phyloP scores from a whole-genome alignment of 1,140 invertebrate species.

The Heliconius hermathena region DNA sequence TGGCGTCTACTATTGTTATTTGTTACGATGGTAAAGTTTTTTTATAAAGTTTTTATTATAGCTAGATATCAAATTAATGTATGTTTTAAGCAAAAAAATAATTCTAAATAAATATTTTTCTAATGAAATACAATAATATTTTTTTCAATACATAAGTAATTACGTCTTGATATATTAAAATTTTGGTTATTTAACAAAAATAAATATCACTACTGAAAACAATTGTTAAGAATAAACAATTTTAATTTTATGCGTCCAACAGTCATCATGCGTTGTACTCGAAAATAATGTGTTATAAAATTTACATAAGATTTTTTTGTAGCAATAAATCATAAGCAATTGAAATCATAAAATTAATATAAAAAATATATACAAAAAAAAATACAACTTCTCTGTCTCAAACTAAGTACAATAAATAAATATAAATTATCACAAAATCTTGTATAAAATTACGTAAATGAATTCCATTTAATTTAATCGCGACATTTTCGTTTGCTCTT shows the following conservation, averaged over 20 bases:
- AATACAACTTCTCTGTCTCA: background rate
- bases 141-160: background rate
- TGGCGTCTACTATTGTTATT: conserved; percentile 30
- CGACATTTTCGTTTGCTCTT: background rate
- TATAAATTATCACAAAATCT: background rate
- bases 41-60: background rate
- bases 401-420: background rate
- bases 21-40: conserved; percentile 1
- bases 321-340: background rate
- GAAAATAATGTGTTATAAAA: background rate
- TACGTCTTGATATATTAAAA: background rate
- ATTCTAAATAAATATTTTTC: background rate
- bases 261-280: background rate
- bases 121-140: background rate
- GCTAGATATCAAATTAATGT: background rate
- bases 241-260: background rate
- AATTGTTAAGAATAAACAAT: background rate
- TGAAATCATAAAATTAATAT: background rate
- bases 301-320: conserved; percentile 5
- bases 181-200: too few species aligned
- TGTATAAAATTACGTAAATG: background rate
- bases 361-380: too few species aligned
- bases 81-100: too few species aligned
- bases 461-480: background rate
- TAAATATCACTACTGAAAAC: too few species aligned